A percentile compares a stretch with the other conserved stretches of the same genome.
Evolutionary conservation across 1,140 invertebrate genomes (phyloP).

Genomic region (Paraescarpia echinospica): DNA sequence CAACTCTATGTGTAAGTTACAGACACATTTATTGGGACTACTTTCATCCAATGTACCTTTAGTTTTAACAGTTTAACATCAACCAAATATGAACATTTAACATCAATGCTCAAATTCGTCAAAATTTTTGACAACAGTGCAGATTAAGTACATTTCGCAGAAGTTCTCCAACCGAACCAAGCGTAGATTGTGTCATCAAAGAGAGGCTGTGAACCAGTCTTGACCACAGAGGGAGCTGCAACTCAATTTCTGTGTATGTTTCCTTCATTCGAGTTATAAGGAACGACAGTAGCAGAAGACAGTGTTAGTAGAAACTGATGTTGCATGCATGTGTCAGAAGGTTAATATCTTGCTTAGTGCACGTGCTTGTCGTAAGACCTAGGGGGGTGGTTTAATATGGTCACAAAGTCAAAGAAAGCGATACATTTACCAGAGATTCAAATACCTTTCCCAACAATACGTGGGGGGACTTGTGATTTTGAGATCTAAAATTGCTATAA

Average conservation of each 20-base stretch:
- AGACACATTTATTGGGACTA: background rate
- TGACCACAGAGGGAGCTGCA: background rate
- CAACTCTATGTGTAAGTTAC: background rate
- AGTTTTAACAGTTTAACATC: background rate
- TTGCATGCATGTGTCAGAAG: background rate
- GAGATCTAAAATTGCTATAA: too few relatives aligned
- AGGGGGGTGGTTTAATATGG: too few relatives aligned
- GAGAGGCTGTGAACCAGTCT: background rate
- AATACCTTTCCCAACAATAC: too few relatives aligned
- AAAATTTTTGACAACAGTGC: background rate
- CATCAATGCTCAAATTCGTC: background rate
- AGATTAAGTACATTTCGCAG: background rate
- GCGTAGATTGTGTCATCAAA: background rate
- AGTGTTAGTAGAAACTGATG: background rate
- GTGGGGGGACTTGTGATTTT: too few relatives aligned
- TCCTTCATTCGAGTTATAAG: background rate
- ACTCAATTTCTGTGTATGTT: background rate
- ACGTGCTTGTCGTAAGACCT: background rate
- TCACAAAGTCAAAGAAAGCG: too few relatives aligned
- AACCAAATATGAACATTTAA: background rate
- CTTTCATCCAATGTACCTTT: background rate
- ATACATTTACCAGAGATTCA: too few relatives aligned
- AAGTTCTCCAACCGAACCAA: background rate
- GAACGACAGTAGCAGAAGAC: background rate
- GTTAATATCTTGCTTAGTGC: background rate